Base-by-base conservation (phyloP, 23 tunicate species). In the Ascidia mentula region DNA sequence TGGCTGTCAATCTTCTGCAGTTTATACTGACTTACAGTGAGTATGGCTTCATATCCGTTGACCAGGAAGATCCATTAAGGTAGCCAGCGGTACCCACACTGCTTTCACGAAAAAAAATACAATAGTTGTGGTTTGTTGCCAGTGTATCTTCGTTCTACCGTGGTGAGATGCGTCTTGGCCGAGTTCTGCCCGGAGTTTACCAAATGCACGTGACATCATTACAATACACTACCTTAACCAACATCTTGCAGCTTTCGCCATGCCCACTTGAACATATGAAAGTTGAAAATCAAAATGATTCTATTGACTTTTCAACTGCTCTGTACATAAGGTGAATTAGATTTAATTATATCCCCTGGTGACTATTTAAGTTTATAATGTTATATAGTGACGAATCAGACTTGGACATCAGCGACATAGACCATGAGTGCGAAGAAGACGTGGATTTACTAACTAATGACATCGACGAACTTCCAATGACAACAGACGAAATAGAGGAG, bases 81-180 rank as follows among this genome's bases (percentile, higher is more conserved):
- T 85, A 72, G 40, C 22, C 15, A 17, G 31, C 15, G 73, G n/a
- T n/a, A n/a, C n/a, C n/a, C n/a, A n/a, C n/a, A n/a, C n/a, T n/a
- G n/a, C n/a, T n/a, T n/a, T n/a, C n/a, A n/a, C n/a, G n/a, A n/a
- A n/a, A n/a, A n/a, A n/a, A n/a, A n/a, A 24, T 12, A 69, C n/a
- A 69, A 26, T 24, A 8, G 33, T 69, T 26, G 33, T 36, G 0
- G 8, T 69, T 26, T 65, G 5, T 77, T 84, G 69, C 13, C 77
- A 85, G 89, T 69, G 36, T 85, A 40, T 31, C 82, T 15, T 78
- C 83, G 70, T 85, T 78, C 46, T 85, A 85, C 34, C 82, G 89
- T 20, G 89, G 89, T 17, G 89, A 85, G 72, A 77, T 85, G 40
- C 83, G 79, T 18, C 36, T 85, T 12, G 89, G 89, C 36, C 83